These are phyloP conservation scores for Phoenicopterus ruber DNA, from an alignment of 2,113 vertebrate genomes.

Conservation along the genomic window DNA sequence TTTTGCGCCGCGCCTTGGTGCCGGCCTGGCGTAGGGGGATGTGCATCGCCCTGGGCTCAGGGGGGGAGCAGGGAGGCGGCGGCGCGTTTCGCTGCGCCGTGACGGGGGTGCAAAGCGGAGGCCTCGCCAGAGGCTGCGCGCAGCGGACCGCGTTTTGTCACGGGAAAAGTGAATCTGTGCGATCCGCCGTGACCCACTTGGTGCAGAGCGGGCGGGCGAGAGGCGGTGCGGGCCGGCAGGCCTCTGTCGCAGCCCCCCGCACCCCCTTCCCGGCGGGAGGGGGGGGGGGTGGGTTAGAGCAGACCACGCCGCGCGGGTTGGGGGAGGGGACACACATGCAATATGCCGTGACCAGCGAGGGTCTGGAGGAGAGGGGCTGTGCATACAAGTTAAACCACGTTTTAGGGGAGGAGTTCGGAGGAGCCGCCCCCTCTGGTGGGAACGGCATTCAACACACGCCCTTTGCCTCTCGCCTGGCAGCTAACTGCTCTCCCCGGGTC, in stretches of 20 bases:
- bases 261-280: background rate
- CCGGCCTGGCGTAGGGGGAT: background rate
- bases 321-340: background rate
- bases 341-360: background rate
- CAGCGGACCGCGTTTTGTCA: background rate
- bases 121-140: background rate
- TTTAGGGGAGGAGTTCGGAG: constrained; percentile 24
- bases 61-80: background rate
- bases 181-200: background rate
- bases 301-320: background rate
- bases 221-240: background rate
- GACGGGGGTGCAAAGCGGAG: background rate
- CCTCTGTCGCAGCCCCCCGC: background rate
- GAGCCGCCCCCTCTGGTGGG: constrained; percentile 3
- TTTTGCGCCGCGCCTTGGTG: background rate
- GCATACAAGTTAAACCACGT: background rate
- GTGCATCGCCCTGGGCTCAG: background rate
- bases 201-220: background rate
- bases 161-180: background rate
- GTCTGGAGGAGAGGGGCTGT: background rate
- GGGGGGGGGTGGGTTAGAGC: background rate
- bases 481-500: background rate
- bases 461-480: background rate
- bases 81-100: background rate
- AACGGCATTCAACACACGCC: background rate